Evolutionary conservation across 2,888 invertebrate species (phyloP).

Genomic region (Leptinotarsa tumamoca): DNA sequence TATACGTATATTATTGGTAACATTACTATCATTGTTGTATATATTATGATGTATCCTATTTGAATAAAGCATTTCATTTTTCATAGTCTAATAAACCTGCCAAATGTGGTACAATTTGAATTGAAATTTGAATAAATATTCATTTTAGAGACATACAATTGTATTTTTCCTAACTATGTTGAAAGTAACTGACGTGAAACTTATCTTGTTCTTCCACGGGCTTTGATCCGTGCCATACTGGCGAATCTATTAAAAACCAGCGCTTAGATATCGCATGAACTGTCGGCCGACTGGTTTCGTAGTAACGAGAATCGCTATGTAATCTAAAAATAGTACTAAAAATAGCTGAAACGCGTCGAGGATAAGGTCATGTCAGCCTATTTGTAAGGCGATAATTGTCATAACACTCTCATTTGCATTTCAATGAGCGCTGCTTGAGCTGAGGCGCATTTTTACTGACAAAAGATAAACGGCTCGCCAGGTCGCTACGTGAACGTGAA

Average conservation of each 20-base stretch:
- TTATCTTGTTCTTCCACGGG: too few species aligned
- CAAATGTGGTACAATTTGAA: not conserved
- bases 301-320: conserved; percentile 46
- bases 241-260: conserved; percentile 15
- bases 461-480: conserved; percentile 34
- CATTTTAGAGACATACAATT: too few species aligned
- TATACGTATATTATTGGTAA: too few species aligned
- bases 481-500: conserved; percentile 35
- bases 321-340: conserved; percentile 54
- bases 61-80: too few species aligned
- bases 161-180: not conserved
- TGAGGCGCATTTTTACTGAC: conserved; percentile 37
- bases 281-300: conserved; percentile 20
- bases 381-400: conserved; percentile 57
- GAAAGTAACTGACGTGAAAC: too few species aligned
- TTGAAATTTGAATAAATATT: not conserved
- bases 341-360: conserved; percentile 47
- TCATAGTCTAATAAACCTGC: not conserved
- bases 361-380: conserved; percentile 53
- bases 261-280: conserved; percentile 16
- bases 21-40: too few species aligned
- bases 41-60: too few species aligned
- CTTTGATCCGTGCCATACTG: conserved; percentile 16
- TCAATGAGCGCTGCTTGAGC: conserved; percentile 47
- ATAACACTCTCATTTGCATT: conserved; percentile 57